A percentile compares a stretch with the other conserved stretches of the same genome.
phyloP scores from a whole-genome alignment of 2,888 invertebrate species.

The Xestoiulus laeticollis region DNA sequence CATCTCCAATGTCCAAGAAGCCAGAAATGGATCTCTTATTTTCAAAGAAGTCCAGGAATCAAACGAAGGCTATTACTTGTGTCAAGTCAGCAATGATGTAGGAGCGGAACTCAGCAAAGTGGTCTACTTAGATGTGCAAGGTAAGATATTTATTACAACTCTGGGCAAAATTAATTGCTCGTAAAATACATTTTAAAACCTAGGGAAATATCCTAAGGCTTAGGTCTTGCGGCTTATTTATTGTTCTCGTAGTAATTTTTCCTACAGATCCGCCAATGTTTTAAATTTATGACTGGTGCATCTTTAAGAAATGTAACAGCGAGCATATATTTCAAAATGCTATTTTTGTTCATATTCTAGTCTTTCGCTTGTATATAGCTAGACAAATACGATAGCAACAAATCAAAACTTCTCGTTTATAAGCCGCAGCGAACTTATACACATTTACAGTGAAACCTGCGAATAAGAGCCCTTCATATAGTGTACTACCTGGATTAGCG shows the following conservation, averaged over 20 bases:
- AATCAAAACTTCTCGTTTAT: conserved; percentile 20
- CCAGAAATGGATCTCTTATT: conserved; percentile 54
- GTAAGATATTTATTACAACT: conserved; percentile 50
- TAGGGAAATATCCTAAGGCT: conserved; percentile 4
- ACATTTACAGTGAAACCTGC: background rate
- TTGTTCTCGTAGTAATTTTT: background rate
- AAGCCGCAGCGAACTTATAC: background rate
- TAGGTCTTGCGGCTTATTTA: background rate
- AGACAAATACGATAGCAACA: background rate
- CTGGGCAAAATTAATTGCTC: background rate
- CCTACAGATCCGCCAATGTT: background rate
- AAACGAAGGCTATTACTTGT: conserved; percentile 56
- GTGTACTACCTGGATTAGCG: too few relatives aligned
- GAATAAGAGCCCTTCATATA: background rate
- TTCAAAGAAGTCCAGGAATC: conserved; percentile 52
- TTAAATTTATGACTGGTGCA: conserved; percentile 24
- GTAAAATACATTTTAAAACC: background rate
- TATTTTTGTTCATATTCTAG: conserved; percentile 12
- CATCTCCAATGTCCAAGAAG: conserved; percentile 42
- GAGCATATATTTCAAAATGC: conserved; percentile 35
- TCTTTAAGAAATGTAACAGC: conserved; percentile 1
- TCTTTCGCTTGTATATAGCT: background rate
- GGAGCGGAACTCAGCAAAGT: conserved; percentile 56
- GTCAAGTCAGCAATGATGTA: conserved; percentile 56
- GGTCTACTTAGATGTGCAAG: conserved; percentile 55